Conservation (phyloP, 2,797 vertebrate species). For the Acipenser oxyrinchus region DNA sequence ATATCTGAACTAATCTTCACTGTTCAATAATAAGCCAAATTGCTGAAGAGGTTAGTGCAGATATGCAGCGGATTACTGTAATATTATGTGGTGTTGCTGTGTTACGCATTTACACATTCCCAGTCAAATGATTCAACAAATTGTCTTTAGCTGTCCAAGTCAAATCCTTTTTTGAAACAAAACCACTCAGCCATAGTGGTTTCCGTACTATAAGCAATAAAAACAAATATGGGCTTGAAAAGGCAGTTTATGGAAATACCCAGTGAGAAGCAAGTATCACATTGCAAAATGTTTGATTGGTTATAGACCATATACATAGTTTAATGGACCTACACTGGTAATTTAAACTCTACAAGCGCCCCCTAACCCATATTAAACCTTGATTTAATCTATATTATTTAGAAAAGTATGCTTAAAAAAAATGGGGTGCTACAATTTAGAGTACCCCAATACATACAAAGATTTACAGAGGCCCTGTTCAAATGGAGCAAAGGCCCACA, state of each 20-base stretch:
- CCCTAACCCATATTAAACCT: slow-evolving; percentile 15
- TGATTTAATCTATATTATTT: slow-evolving; percentile 22
- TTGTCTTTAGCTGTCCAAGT: slow-evolving; percentile 39
- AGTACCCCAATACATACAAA: slow-evolving; percentile 2
- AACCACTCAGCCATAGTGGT: slow-evolving; percentile 31
- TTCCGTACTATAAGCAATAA: slow-evolving; percentile 39
- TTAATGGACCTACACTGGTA: slow-evolving; percentile 30
- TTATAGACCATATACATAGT: slow-evolving; percentile 37
- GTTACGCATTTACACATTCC: too few relatives aligned
- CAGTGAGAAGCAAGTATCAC: slow-evolving; percentile 36
- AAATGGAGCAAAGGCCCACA: too few relatives aligned
- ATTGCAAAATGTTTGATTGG: slow-evolving; percentile 31
- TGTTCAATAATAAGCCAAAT: too few relatives aligned
- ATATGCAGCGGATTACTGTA: too few relatives aligned
- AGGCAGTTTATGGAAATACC: slow-evolving; percentile 36
- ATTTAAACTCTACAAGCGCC: slow-evolving; percentile 27
- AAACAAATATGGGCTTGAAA: slow-evolving; percentile 43
- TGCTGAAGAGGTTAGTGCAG: too few relatives aligned
- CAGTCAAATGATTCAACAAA: slow-evolving; percentile 48
- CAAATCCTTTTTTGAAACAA: slow-evolving; percentile 29
- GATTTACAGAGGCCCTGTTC: background rate
- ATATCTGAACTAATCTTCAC: too few relatives aligned
- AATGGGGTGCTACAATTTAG: too few relatives aligned
- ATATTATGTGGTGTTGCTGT: too few relatives aligned
- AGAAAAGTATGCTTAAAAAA: slow-evolving; percentile 9